Evolutionary conservation across 2,888 invertebrate genomes (phyloP), one percentile per base, ranked within the genome.

Genomic region (Mythimna loreyi): DNA sequence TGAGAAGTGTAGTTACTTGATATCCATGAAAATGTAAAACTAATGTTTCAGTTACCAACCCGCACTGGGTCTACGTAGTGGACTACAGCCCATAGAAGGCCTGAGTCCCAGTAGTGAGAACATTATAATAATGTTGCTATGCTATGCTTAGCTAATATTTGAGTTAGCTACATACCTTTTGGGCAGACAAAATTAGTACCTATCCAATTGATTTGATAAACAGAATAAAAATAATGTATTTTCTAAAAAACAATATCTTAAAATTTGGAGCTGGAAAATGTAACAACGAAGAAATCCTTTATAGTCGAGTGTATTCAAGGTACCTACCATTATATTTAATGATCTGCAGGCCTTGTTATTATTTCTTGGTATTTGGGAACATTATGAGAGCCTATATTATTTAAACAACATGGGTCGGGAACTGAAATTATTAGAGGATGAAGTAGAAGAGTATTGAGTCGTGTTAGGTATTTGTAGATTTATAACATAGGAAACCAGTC

Each of bases 301-400:
- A 40, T 13, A 55, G 23, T 58, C 5, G 21, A 57, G 43, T 21
- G 25, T 65, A 52, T 63, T 45, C 28, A 45, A 30, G 6, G 23
- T 25, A 63, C 28, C 16, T 23, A 63, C 30, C 8, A 33, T 45
- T 23, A 55, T 62, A 62, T 43, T 61, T 59, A 43, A 62, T 49
- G 49, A 56, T 70, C 16, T 23, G 21, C 28, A 13, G 21, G 13
- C 13, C 21, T 28, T 21, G 33, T 68, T 57, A 33, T 52, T 68
- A 57, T 66, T 66, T 67, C 57, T 67, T 21, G 40, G 45, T 68
- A 49, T 56, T 68, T 21, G 16, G 23, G 11, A 53, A 13, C 13
- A 13, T 8, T 50, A 3, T 36, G 9, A 49, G 13, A 49, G 61
- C 9, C 30, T 43, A 19, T 16, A 16, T n/a, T n/a, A n/a, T 52